Evolutionary conservation across 23 tunicate genomes (phyloP), one percentile per base, ranked within the genome.

Genomic region (Corella eumyota): DNA sequence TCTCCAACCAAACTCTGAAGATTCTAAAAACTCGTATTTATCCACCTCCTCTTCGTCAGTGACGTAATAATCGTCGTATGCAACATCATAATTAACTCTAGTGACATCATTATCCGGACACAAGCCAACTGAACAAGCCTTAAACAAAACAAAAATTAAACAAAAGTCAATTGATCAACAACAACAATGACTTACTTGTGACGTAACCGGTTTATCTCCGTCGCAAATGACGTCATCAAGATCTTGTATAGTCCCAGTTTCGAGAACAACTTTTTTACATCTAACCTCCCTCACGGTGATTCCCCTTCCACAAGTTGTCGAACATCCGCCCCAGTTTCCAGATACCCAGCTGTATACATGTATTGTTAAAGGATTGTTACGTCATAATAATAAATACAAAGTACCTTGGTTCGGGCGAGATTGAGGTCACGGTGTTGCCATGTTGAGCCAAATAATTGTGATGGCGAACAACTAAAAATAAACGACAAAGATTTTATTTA

Each of bases 291-390:
- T 61, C 26, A 57, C 47, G 56, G 64, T 52, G 46, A 78, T 57
- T 21, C 85, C 85, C 30, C 22, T 38, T 4, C 85, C 85, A 30
- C 85, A 78, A 4, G 64, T 68, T 21, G 34, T 25, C 23, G 85
- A 78, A 25, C 85, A 78, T 5, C 54, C 75, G 0, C 85, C 85
- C 85, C 85, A 78, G 11, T 29, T 9, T 4, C 62, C 70, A 35
- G 75, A 15, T 0, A 68, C 44, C 85, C 85, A 78, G 24, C 85
- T 78, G 38, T n/a, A 0, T n/a, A n/a, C n/a, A n/a, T n/a, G n/a
- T n/a, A n/a, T n/a, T n/a, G n/a, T n/a, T n/a, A 40, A 40, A 40
- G 13, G 48, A 40, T 15, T 40, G 48, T 40, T 40, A 40, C 11
- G 15, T 15, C 48, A n/a, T n/a, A n/a, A n/a, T n/a, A n/a, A n/a